Base-by-base conservation (phyloP, 2,888 invertebrate species). In the Eudasyphora cyanicolor region DNA sequence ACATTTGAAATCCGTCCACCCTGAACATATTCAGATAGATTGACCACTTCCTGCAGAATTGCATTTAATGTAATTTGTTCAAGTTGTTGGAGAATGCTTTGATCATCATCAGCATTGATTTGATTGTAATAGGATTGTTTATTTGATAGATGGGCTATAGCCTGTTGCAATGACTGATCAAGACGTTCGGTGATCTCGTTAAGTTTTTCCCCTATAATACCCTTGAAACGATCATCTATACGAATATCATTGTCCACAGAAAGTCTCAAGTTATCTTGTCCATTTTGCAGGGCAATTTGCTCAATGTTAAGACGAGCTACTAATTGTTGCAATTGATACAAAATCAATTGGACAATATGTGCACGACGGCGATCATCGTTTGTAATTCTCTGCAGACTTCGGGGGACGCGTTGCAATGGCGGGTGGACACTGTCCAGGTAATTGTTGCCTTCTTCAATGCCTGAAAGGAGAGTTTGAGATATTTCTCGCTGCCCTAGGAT, bases 251-350 rank as follows among this genome's bases (percentile, higher is more conserved):
- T 32, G 32, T n/a, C n/a, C n/a, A n/a, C n/a, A n/a, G 32, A 32
- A 32, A 32, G 32, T 32, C 32, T 8, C 5, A 32, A 6, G 32
- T 32, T 32, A 8, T 32, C 8, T n/a, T n/a, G n/a, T n/a, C n/a
- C n/a, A 17, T 49, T 49, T 49, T 49, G 49, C 10, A 24, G 24
- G 2, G 95, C 94, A 45, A 96, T 92, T 88, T 95, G 94, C 89
- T 96, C 96, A 91, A 96, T 93, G 88, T 96, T 95, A 89, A 96
- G 95, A 93, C 95, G 94, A 67, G 95, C 94, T 85, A 95, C 86
- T 10, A 96, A 88, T 90, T 96, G 95, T 88, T 95, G 95, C 87
- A 95, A 94, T 76, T 93, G 90, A 88, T 93, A 95, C 92, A 95
- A 94, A 88, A 93, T 93, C 71, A 93, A 90, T 91, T 95, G 95